phyloP scores from a whole-genome alignment of 35 echinoderm and acorn worm genomes.

The Ptychodera flava region DNA sequence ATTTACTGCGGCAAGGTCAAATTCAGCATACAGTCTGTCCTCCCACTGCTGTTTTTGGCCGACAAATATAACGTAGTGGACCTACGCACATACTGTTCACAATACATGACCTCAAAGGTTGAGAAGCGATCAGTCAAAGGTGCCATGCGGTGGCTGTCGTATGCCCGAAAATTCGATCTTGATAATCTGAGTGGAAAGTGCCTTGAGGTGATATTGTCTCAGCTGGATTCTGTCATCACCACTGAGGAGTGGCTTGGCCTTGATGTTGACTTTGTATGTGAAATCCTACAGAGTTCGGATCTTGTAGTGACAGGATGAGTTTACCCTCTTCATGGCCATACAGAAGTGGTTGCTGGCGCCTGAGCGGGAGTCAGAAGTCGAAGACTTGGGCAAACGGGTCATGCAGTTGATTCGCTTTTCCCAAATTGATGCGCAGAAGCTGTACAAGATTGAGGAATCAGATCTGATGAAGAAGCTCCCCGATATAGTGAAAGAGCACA shows the following conservation, averaged over 20 bases:
- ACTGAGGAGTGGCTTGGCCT: conserved; percentile 18
- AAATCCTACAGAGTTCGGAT: conserved; percentile 19
- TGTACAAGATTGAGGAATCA: conserved; percentile 31
- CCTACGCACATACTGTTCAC: conserved; percentile 25
- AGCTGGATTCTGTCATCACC: conserved; percentile 14
- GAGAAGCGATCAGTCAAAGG: conserved; percentile 32
- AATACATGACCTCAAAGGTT: conserved; percentile 49
- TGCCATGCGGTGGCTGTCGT: conserved; percentile 42
- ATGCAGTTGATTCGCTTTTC: conserved; percentile 21
- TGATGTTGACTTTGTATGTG: conserved; percentile 34
- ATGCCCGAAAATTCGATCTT: conserved; percentile 36
- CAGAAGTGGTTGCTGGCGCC: conserved; percentile 26
- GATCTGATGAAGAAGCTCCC: conserved; percentile 35
- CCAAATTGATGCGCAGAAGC: conserved; percentile 36
- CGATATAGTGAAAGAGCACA: conserved; percentile 31
- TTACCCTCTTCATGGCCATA: conserved; percentile 27
- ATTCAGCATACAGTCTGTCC: conserved; percentile 12
- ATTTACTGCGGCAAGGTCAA: conserved; percentile 38
- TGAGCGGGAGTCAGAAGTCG: conserved; percentile 11
- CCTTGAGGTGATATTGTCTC: conserved; percentile 34
- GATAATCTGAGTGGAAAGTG: conserved; percentile 24
- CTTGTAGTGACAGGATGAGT: conserved; percentile 31
- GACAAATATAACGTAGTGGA: conserved; percentile 46
- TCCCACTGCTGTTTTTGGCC: conserved; percentile 44
- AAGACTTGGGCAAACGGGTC: conserved; percentile 4